These are phyloP conservation scores for Drosophila emarginata DNA, from an alignment of 2,888 invertebrate species.

Conservation along the genomic window DNA sequence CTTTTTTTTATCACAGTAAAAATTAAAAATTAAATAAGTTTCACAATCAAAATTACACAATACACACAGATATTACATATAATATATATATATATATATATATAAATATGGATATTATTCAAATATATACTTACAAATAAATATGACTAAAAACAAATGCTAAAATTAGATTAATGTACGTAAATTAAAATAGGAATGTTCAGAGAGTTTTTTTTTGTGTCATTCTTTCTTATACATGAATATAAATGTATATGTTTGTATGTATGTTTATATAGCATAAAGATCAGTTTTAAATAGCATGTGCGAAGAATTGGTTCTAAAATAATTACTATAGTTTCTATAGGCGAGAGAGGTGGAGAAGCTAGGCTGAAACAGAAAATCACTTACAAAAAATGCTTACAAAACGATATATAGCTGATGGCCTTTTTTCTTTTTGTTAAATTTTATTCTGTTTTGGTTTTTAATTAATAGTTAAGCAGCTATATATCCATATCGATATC, in stretches of 20 bases:
- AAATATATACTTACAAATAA: slow-evolving; percentile 58
- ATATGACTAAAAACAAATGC: slow-evolving; percentile 52
- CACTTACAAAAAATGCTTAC: slow-evolving; percentile 41
- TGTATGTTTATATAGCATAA: slow-evolving; percentile 5
- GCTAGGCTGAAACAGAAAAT: slow-evolving; percentile 11
- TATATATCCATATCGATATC: slow-evolving; percentile 16
- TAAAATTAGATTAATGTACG: slow-evolving; percentile 42
- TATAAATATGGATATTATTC: slow-evolving; percentile 55
- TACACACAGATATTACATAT: slow-evolving; percentile 32
- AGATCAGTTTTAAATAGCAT: slow-evolving; percentile 20
- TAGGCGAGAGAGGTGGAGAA: neutral
- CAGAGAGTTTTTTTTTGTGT: slow-evolving; percentile 20
- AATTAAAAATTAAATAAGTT: slow-evolving; percentile 73
- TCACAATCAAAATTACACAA: slow-evolving; percentile 62
- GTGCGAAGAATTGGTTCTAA: slow-evolving; percentile 37
- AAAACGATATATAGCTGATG: slow-evolving; percentile 39
- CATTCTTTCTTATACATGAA: neutral
- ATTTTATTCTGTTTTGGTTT: too few species aligned
- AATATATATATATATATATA: slow-evolving; percentile 24
- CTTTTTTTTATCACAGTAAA: slow-evolving; percentile 78
- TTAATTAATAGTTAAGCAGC: slow-evolving; percentile 24
- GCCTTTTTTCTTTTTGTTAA: neutral
- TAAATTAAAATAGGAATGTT: slow-evolving; percentile 46
- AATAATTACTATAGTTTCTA: slow-evolving; percentile 15
- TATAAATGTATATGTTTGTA: slow-evolving; percentile 11